These are phyloP conservation scores for Metopia argyrocephala DNA, from an alignment of 2,888 invertebrate genomes.

Conservation along the genomic window DNA sequence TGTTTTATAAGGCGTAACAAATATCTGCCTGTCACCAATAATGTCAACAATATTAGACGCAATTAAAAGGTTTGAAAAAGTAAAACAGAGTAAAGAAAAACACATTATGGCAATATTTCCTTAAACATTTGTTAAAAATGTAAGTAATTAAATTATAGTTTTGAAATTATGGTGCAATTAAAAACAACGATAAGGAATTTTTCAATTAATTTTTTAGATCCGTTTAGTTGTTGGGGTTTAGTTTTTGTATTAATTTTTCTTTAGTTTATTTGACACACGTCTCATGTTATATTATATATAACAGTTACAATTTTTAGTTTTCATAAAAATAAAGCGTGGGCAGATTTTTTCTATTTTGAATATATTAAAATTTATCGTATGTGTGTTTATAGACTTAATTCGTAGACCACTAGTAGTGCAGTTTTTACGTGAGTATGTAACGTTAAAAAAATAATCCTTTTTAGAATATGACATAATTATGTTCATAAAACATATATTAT, in stretches of 20 bases:
- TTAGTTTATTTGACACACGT: not conserved
- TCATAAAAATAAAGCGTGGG: too few relatives aligned
- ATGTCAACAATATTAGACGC: conserved; percentile 37
- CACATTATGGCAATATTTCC: not conserved
- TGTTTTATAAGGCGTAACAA: not conserved
- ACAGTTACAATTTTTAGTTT: too few relatives aligned
- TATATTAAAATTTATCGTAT: too few relatives aligned
- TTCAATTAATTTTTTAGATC: not conserved
- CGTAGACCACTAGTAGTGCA: not conserved
- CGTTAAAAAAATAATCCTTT: not conserved
- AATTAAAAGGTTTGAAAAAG: conserved; percentile 21
- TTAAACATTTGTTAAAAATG: not conserved
- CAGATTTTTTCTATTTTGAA: too few relatives aligned
- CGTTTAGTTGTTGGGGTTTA: too few relatives aligned
- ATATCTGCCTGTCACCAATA: conserved; percentile 42
- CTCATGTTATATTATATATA: too few relatives aligned
- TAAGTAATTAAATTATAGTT: not conserved
- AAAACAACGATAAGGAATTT: not conserved
- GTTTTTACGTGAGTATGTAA: not conserved
- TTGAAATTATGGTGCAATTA: not conserved
- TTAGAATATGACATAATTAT: too few relatives aligned
- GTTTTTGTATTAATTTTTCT: not conserved
- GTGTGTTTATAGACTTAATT: too few relatives aligned
- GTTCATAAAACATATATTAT: not conserved
- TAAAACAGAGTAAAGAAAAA: not conserved